Evolutionary conservation across 2,888 invertebrate genomes (phyloP), one percentile per base, ranked within the genome.

Genomic region (Agriotes lineatus): DNA sequence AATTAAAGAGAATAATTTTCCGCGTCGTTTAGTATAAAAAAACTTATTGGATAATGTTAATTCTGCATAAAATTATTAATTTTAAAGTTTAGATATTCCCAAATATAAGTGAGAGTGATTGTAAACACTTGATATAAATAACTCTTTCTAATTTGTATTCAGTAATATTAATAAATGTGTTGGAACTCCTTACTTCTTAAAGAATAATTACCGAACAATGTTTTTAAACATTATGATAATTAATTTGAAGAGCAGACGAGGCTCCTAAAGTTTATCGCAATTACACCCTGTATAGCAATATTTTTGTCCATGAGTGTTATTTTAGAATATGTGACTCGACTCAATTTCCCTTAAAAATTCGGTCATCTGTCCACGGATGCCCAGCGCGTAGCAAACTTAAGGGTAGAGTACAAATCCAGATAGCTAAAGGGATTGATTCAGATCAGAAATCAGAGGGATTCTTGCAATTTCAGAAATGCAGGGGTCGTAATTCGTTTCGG

Each of bases 401-500:
- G 9, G 19, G 20, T 19, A 7, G 22, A 18, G 12, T 20, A n/a
- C 25, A 22, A 48, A 22, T 20, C 22, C 12, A 20, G 22, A 48
- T 20, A 22, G 10, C 14, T 19, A 25, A 50, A 22, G 50, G 35
- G 19, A 56, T 56, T 56, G 16, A 52, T 52, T 50, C 20, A 37
- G 37, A 37, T 35, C 14, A 37, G 37, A 56, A 37, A 56, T 39
- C 19, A 14, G 39, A 39, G 16, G 20, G 22, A 56, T 37, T 20
- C 39, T 1, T 39, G 39, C 25, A 56, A 56, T 56, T 39, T 16
- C 35, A 37, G 56, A 56, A 56, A 39, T 56, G 56, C 56, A 52
- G 52, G 22, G 56, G 10, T 22, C 22, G 56, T 56, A 56, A 56
- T 56, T 56, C 56, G 37, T 20, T 39, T 56, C 39, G 39, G 56